Conservation (phyloP, 2,113 vertebrate genomes). For the Lathamus discolor region DNA sequence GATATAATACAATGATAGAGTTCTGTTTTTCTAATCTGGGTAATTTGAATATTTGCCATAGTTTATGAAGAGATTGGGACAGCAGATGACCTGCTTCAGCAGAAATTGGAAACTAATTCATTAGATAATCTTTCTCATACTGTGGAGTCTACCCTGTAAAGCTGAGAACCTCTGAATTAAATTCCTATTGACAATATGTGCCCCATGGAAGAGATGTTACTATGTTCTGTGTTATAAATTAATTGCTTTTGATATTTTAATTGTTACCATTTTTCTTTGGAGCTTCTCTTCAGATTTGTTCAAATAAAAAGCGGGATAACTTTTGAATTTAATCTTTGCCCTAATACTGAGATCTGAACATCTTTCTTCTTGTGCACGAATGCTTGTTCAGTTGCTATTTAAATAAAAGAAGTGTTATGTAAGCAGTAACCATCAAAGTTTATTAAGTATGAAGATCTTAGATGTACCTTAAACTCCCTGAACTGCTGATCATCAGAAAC, state of each 20-base stretch:
- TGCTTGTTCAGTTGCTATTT: neutral
- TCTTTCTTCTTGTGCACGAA: neutral
- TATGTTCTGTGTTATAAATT: neutral
- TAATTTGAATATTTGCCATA: constrained; percentile 30
- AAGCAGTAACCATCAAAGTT: constrained; percentile 9
- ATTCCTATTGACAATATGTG: neutral
- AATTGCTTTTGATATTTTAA: constrained; percentile 7
- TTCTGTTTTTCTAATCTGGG: neutral
- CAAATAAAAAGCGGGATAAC: neutral
- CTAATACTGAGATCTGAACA: neutral
- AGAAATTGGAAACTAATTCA: neutral
- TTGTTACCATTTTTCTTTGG: neutral
- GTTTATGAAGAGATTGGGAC: neutral
- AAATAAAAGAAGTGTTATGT: neutral
- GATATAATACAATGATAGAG: neutral
- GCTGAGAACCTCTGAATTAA: neutral
- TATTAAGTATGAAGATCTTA: constrained; percentile 28
- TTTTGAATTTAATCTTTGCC: constrained; percentile 9
- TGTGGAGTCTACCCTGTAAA: neutral
- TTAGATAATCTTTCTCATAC: neutral
- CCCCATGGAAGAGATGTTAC: neutral
- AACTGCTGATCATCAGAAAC: constrained; percentile 32
- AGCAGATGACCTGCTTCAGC: neutral
- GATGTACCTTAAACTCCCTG: neutral
- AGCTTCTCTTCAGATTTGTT: neutral